Conservation (phyloP, 2,113 vertebrate species). For the Chloebia gouldiae region DNA sequence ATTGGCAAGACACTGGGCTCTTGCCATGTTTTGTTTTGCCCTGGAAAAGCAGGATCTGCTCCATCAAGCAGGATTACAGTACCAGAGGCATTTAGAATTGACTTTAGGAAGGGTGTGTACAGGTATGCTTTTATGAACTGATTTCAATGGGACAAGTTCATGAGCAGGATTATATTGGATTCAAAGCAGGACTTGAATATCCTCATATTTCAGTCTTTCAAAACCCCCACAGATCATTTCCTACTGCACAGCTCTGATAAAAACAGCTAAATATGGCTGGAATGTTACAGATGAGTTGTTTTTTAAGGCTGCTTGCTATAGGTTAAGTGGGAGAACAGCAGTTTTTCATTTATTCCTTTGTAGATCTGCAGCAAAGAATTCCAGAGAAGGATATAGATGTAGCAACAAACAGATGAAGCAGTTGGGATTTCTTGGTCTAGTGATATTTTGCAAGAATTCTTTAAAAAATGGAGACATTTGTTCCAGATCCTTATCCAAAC, state of each 20-base stretch:
- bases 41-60: background rate
- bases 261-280: background rate
- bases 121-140: background rate
- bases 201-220: background rate
- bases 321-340: background rate
- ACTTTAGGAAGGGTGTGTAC: background rate
- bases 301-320: background rate
- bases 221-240: background rate
- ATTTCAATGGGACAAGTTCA: background rate
- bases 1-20: background rate
- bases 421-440: background rate
- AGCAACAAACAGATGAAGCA: background rate
- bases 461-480: background rate
- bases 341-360: slow-evolving; percentile 16
- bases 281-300: background rate
- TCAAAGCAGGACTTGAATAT: background rate
- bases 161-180: background rate
- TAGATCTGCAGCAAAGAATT: background rate
- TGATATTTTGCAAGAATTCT: background rate
- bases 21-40: background rate
- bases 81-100: background rate
- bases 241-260: background rate
- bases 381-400: background rate
- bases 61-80: background rate
- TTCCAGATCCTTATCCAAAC: slow-evolving; percentile 42